These are phyloP conservation scores for Rutilus rutilus DNA, from an alignment of 2,113 vertebrate genomes.

Conservation along the genomic window DNA sequence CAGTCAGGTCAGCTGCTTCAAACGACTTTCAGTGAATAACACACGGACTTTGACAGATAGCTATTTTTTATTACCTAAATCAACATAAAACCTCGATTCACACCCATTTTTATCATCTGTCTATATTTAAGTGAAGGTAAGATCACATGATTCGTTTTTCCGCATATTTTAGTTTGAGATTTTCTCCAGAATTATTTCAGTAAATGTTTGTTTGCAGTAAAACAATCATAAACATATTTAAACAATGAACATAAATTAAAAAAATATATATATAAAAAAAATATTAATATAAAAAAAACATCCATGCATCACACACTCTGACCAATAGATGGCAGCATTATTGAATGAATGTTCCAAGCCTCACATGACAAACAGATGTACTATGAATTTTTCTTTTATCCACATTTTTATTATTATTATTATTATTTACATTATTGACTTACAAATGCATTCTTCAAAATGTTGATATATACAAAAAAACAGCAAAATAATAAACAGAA, in stretches of 20 bases:
- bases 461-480: neutral
- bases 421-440: neutral
- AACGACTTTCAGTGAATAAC: neutral
- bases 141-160: neutral
- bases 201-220: neutral
- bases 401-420: neutral
- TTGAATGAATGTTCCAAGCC: neutral
- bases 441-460: neutral
- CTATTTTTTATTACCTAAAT: neutral
- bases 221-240: neutral
- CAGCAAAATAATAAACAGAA: neutral
- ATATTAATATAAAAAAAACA: neutral
- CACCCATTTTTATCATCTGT: neutral
- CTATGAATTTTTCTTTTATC: neutral
- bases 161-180: neutral
- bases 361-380: neutral
- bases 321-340: conserved; percentile 20
- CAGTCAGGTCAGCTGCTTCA: neutral
- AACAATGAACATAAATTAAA: neutral
- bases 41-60: conserved; percentile 23
- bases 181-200: neutral
- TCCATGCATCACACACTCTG: neutral
- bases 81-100: conserved; percentile 11
- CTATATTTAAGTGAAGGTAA: neutral
- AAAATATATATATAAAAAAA: neutral